phyloP scores from a whole-genome alignment of 1,140 invertebrate species.

The Aphaenogaster floridana region DNA sequence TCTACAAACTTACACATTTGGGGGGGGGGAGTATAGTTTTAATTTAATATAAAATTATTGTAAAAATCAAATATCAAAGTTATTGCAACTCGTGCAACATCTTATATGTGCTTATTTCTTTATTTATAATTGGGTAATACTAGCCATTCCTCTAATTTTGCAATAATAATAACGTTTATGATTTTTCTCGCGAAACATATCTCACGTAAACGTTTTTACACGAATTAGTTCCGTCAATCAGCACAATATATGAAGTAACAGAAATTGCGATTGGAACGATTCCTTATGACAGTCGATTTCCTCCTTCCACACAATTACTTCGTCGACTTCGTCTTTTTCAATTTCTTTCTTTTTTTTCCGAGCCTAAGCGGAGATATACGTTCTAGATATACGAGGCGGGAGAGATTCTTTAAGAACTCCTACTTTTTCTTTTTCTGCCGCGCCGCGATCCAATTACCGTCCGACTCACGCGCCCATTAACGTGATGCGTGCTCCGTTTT shows the following conservation, averaged over 20 bases:
- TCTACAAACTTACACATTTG: neutral
- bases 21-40: neutral
- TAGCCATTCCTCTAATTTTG: neutral
- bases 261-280: conserved; percentile 3
- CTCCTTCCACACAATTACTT: neutral
- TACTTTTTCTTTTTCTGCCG: conserved; percentile 1
- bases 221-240: conserved; percentile 5
- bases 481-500: conserved; percentile 51
- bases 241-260: neutral
- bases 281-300: neutral
- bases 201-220: neutral
- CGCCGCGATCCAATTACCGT: conserved; percentile 60
- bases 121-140: neutral
- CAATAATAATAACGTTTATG: neutral
- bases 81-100: neutral
- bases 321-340: neutral
- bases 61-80: neutral
- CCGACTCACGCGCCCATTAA: conserved; percentile 62
- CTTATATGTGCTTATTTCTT: neutral
- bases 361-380: neutral
- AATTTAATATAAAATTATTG: neutral
- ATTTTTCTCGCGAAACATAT: neutral
- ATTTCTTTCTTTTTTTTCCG: neutral
- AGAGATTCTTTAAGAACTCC: conserved; percentile 13
- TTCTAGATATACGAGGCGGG: conserved; percentile 16